Evolutionary conservation across 2,797 vertebrate species (phyloP).

Genomic region (Rhabdophis nuchalis): DNA sequence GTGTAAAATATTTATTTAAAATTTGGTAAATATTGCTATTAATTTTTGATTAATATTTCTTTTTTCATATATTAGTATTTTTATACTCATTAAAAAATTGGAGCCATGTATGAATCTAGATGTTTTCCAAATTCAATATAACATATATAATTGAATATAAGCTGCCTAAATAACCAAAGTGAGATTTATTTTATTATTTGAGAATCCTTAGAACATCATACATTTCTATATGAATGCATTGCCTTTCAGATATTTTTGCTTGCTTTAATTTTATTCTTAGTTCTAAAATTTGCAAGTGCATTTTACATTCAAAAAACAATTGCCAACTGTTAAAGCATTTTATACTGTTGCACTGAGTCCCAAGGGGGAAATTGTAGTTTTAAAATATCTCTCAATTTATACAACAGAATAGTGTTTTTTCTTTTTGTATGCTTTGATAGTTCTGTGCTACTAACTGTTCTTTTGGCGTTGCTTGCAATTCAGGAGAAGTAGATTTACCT

Average conservation of each 20-base stretch:
- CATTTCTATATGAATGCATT: slow-evolving; percentile 6
- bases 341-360: not conserved
- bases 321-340: not conserved
- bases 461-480: not conserved
- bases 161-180: not conserved
- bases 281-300: not conserved
- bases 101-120: not conserved
- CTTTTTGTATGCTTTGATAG: not conserved
- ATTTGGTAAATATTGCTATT: not conserved
- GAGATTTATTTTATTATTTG: not conserved
- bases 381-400: not conserved
- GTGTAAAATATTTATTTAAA: not conserved
- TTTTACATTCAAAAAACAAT: not conserved
- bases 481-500: not conserved
- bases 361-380: not conserved
- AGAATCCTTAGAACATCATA: not conserved
- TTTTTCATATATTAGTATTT: not conserved
- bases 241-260: not conserved
- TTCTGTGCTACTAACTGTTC: not conserved
- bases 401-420: not conserved
- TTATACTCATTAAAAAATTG: not conserved
- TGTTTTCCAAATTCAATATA: not conserved
- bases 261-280: not conserved
- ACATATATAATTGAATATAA: not conserved
- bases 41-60: not conserved